phyloP scores from a whole-genome alignment of 2,888 invertebrate species.

The Orgyia antiqua region DNA sequence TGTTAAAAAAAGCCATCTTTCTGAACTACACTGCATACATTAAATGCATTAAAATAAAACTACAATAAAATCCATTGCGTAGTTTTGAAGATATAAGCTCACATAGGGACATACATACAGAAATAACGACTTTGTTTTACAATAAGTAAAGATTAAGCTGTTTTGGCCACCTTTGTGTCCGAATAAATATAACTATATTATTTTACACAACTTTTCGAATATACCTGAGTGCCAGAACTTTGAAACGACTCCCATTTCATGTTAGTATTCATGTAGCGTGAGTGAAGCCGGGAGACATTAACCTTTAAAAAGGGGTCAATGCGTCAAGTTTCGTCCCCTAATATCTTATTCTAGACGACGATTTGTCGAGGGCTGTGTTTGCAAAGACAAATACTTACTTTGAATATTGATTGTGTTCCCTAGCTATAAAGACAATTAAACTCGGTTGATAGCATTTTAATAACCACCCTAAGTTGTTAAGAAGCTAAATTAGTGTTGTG shows the following conservation, averaged over 20 bases:
- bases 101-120: too few species aligned
- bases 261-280: slow-evolving; percentile 68
- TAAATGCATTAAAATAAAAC: too few species aligned
- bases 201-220: not conserved
- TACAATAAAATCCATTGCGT: too few species aligned
- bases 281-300: slow-evolving; percentile 58
- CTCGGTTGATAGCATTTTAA: slow-evolving; percentile 36
- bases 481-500: not conserved
- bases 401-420: slow-evolving; percentile 56
- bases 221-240: slow-evolving; percentile 9
- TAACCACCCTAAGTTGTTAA: slow-evolving; percentile 11
- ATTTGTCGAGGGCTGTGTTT: slow-evolving; percentile 55
- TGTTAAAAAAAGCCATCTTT: too few species aligned
- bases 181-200: too few species aligned
- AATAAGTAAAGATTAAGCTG: too few species aligned
- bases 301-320: slow-evolving; percentile 76
- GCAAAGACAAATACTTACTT: slow-evolving; percentile 51
- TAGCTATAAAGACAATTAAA: slow-evolving; percentile 50
- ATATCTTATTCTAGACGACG: slow-evolving; percentile 67
- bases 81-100: too few species aligned
- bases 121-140: too few species aligned
- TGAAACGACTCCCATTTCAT: slow-evolving; percentile 28
- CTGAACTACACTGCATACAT: too few species aligned
- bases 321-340: slow-evolving; percentile 70
- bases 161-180: too few species aligned